These are phyloP conservation scores for Adelges cooleyi DNA, from an alignment of 1,140 invertebrate genomes.

Conservation along the genomic window DNA sequence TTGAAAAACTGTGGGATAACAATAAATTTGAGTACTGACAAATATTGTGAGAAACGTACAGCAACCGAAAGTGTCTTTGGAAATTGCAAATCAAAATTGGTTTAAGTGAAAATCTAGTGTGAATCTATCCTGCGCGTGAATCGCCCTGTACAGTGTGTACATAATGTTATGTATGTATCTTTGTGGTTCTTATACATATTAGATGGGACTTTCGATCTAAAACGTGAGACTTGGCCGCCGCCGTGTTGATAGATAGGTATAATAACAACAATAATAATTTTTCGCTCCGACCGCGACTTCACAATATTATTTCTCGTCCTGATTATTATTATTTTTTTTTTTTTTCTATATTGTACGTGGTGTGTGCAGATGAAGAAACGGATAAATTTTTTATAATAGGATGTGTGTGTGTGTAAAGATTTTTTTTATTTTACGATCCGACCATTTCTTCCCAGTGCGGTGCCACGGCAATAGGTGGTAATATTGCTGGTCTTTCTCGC, in stretches of 20 bases:
- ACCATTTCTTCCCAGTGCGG: slow-evolving; percentile 16
- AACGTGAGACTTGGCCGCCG: slow-evolving; percentile 13
- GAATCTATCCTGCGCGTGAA: no score
- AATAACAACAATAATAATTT: slow-evolving; percentile 27
- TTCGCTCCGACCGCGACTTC: slow-evolving; percentile 26
- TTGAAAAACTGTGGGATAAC: no score
- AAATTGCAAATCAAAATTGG: no score
- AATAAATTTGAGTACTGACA: no score
- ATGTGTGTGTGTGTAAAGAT: slow-evolving; percentile 9
- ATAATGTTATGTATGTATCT: no score
- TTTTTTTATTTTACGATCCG: slow-evolving; percentile 19
- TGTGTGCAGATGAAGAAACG: neutral
- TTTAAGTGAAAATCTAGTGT: no score
- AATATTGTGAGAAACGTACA: no score
- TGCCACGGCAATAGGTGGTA: neutral
- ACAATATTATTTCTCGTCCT: slow-evolving; percentile 10
- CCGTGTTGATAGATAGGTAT: no score
- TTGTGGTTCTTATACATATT: no score
- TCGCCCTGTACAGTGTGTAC: no score
- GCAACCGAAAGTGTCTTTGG: no score
- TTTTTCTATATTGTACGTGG: neutral
- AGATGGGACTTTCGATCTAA: slow-evolving; percentile 16
- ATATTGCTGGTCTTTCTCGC: neutral
- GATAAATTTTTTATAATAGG: slow-evolving; percentile 21
- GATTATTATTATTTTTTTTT: slow-evolving; percentile 20